Base-by-base conservation (phyloP, 2,888 invertebrate species). In the Choreutis nemorana region DNA sequence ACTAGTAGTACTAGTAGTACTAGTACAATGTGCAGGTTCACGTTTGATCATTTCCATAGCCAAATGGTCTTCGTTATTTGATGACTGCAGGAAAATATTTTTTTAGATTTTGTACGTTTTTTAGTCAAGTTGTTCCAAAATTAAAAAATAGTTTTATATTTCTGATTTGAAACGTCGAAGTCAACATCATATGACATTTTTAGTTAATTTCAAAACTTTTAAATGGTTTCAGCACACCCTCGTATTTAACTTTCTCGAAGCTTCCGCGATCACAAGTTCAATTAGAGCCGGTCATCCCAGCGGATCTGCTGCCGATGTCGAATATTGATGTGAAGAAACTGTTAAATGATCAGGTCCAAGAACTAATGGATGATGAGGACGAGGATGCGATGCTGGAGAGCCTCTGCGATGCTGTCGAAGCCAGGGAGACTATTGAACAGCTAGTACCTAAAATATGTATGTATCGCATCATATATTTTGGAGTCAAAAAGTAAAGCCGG, bases 391-490 rank as follows among this genome's bases (percentile, higher is more conserved):
- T 55, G 0, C 44, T 56, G 1, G 53, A 62, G 31, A 40, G 44
- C 10, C 39, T 79, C 5, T 59, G 54, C 27, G 63, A 65, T 0
- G 66, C 66, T 0, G 67, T 80, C 4, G 37, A 63, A 2, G 55
- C 53, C 0, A 61, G 60, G 1, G 68, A 66, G 23, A 42, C 55
- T 2, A 46, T 77, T 2, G 75, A 77, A 2, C 53, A 68, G 29
- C 55, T 79, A 1, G 43, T 77, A 35, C 51, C 66, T 11, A 66
- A 62, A 39, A 57, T 78, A 23, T 54, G 78, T 75, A 33, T 57
- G 62, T 44, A 12, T 26, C 9, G 9, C 20, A 20, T 6, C n/a
- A n/a, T n/a, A n/a, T n/a, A n/a, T n/a, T n/a, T n/a, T n/a, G n/a
- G n/a, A n/a, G n/a, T n/a, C n/a, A n/a, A n/a, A n/a, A n/a, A n/a